Evolutionary conservation across 2,797 vertebrate genomes (phyloP), one percentile per base, ranked within the genome.

Genomic region (Falco cherrug): DNA sequence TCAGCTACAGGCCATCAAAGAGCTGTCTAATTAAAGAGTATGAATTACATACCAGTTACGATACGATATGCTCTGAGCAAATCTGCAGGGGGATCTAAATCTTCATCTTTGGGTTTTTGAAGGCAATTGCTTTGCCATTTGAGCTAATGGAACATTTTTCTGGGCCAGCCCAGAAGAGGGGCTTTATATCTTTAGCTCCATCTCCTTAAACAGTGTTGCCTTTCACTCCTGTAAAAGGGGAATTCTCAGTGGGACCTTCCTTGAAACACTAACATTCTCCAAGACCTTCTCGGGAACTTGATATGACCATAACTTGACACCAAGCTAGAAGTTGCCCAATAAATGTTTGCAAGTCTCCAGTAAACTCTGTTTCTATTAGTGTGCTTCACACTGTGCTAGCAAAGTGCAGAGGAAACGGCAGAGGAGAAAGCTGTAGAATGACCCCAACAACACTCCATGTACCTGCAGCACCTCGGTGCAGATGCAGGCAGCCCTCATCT

Each of bases 231-330:
- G 25, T 96, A 95, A 97, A 97, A 94, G 57, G 59, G 93, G 92
- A 98, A 97, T 97, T 98, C 97, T 97, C 97, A 82, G 67, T 2
- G 35, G 95, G 89, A 20, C 74, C 41, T 95, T 96, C 79, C 89
- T 95, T 41, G 56, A 97, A 97, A 93, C 74, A 77, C 77, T 92
- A 94, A 95, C 81, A 88, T 71, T 95, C 92, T 93, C 85, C 89
- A 93, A 95, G 97, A 97, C 95, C 31, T 97, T 96, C 94, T 97
- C 1, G 11, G 78, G 97, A 98, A 97, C 89, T 80, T 53, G 96
- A 90, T 97, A 96, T 87, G 91, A 95, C 97, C 96, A 96, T 96
- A 98, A 98, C 94, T 94, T 94, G 95, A 97, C 97, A 98, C 96
- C 97, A 69, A 41, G 73, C 95, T 97, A 97, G 96, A 96, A 95